These are phyloP conservation scores for Epinephelus cyanopodus DNA, from an alignment of 2,113 vertebrate genomes.

Conservation along the genomic window DNA sequence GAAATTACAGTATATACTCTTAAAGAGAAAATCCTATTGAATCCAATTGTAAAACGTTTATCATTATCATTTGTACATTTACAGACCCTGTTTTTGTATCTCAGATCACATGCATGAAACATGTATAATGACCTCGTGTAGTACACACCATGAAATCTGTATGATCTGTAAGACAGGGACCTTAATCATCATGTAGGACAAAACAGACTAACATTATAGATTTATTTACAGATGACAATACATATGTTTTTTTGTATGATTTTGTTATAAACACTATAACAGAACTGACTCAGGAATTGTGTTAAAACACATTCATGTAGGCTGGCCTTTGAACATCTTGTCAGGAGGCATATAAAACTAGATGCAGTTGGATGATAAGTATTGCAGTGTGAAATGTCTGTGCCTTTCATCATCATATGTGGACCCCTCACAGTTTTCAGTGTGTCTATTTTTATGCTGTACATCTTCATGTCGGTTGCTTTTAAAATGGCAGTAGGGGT, in stretches of 20 bases:
- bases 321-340: not conserved
- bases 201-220: not conserved
- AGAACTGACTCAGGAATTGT: not conserved
- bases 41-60: not conserved
- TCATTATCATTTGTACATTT: not conserved
- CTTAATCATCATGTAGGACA: not conserved
- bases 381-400: not conserved
- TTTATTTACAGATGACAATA: not conserved
- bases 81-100: not conserved
- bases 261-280: not conserved
- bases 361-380: conserved; percentile 10
- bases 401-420: conserved; percentile 15
- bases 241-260: not conserved
- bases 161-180: not conserved
- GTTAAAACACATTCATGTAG: conserved; percentile 4
- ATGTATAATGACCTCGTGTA: not conserved
- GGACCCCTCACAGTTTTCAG: conserved; percentile 5
- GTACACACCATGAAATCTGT: not conserved
- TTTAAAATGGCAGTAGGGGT: not conserved
- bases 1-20: not conserved
- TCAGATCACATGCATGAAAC: not conserved
- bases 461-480: conserved; percentile 23
- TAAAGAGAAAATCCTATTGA: not conserved
- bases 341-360: not conserved
- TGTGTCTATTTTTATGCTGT: not conserved